A percentile compares a stretch with the other conserved stretches of the same genome.
phyloP scores from a whole-genome alignment of 2,888 invertebrate genomes.

The Drosophila aldrichi region DNA sequence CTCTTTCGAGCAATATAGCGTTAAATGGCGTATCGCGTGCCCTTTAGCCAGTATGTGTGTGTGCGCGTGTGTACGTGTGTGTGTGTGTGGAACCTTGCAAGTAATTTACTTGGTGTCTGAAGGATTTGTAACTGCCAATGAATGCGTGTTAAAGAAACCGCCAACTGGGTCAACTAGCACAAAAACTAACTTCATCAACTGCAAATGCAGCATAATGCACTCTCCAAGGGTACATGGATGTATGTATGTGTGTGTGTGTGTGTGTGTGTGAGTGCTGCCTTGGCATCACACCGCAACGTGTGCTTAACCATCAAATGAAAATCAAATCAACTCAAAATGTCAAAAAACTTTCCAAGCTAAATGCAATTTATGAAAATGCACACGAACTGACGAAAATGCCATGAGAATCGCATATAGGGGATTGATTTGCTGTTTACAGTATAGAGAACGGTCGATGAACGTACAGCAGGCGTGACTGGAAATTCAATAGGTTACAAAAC shows the following conservation, averaged over 20 bases:
- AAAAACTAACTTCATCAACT: constrained; percentile 21
- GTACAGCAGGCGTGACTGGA: not conserved
- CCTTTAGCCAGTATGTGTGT: not conserved
- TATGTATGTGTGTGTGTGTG: constrained; percentile 1
- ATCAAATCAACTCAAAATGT: constrained; percentile 62
- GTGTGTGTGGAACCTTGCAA: constrained; percentile 6
- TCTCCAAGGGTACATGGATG: not conserved
- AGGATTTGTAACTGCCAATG: constrained; percentile 30
- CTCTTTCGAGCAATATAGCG: constrained; percentile 20
- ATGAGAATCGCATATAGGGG: constrained; percentile 27
- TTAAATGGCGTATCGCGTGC: constrained; percentile 43
- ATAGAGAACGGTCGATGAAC: not conserved
- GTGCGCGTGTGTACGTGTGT: constrained; percentile 6
- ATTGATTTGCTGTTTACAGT: not conserved
- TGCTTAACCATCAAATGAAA: constrained; percentile 51
- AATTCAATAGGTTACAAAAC: not conserved
- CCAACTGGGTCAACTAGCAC: constrained; percentile 36
- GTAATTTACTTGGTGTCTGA: constrained; percentile 37
- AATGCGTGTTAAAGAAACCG: constrained; percentile 22
- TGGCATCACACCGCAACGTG: constrained; percentile 26
- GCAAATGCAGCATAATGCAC: constrained; percentile 22
- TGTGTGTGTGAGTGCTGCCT: constrained; percentile 14
- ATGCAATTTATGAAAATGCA: constrained; percentile 74
- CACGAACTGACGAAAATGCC: constrained; percentile 31
- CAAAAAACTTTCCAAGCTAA: constrained; percentile 70